Evolutionary conservation across 2,113 vertebrate species (phyloP).

Genomic region (Falcunculus frontatus): DNA sequence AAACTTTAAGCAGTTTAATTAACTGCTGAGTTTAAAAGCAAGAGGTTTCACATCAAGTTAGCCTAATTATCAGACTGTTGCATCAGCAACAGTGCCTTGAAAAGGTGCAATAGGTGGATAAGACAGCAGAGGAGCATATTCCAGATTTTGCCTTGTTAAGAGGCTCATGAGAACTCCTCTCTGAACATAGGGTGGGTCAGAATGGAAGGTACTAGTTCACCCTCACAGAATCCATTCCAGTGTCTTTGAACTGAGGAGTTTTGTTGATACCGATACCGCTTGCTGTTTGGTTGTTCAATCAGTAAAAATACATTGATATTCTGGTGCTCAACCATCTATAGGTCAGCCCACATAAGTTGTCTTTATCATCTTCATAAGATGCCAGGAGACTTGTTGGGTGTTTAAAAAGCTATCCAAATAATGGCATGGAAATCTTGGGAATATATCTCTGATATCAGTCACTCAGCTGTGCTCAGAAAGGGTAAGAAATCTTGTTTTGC

Average conservation of each 20-base stretch:
- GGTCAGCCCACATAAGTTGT: background rate
- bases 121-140: background rate
- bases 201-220: background rate
- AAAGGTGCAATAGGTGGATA: background rate
- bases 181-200: background rate
- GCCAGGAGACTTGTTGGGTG: background rate
- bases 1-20: background rate
- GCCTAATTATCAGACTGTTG: background rate
- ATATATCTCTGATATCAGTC: background rate
- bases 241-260: background rate
- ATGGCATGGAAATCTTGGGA: background rate
- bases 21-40: background rate
- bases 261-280: background rate
- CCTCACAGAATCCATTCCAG: background rate
- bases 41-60: background rate
- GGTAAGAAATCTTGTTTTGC: background rate
- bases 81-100: background rate
- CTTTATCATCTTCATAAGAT: background rate
- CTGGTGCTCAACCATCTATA: background rate
- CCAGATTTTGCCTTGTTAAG: background rate
- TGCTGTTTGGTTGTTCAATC: background rate
- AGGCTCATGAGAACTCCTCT: background rate
- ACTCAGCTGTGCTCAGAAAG: background rate
- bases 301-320: background rate
- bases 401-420: background rate